Base-by-base conservation (phyloP, 2,888 invertebrate species). In the Rhabditoides inermis region DNA sequence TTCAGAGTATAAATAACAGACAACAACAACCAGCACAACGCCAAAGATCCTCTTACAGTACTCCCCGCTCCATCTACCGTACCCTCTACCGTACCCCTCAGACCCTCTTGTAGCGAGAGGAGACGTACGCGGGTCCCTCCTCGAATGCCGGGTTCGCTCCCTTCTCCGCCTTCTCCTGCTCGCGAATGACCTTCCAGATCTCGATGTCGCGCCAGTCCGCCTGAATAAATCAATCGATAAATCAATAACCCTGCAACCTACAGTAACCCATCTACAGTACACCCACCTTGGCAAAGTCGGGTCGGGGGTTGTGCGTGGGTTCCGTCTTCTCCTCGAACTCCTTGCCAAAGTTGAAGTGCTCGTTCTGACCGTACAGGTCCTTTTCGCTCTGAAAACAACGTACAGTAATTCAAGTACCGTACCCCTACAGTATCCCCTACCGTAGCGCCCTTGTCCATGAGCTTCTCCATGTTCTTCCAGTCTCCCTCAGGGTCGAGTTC, bases 321-420 rank as follows among this genome's bases (percentile, higher is more conserved):
- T 63, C 62, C 27, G 55, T 36, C 40, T 61, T 56, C 51, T 70
- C 49, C 30, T 54, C 45, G 20, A 60, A 61, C 52, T 73, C 67
- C 55, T 74, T 74, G 37, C 68, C 69, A 32, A 74, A 74, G 48
- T 74, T 72, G 68, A 73, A 73, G 49, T 70, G 69, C 36, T 65
- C 65, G 47, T 69, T 72, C 26, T 60, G 55, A n/a, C 70, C 72
- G 48, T 74, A 75, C 30, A 70, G 55, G 47, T 74, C 69, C 10
- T 69, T 69, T 25, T 71, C 70, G 22, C 37, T 51, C 60, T 69
- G 52, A 37, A 48, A 23, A 12, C 12, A 15, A 37, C n/a, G n/a
- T n/a, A n/a, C n/a, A n/a, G n/a, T n/a, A n/a, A n/a, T n/a, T n/a
- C 7, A 32, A 32, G 32, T 7, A 32, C 32, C 32, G 20, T 4